Evolutionary conservation across 1,140 invertebrate genomes (phyloP).

Genomic region (Tetramorium simillimum): DNA sequence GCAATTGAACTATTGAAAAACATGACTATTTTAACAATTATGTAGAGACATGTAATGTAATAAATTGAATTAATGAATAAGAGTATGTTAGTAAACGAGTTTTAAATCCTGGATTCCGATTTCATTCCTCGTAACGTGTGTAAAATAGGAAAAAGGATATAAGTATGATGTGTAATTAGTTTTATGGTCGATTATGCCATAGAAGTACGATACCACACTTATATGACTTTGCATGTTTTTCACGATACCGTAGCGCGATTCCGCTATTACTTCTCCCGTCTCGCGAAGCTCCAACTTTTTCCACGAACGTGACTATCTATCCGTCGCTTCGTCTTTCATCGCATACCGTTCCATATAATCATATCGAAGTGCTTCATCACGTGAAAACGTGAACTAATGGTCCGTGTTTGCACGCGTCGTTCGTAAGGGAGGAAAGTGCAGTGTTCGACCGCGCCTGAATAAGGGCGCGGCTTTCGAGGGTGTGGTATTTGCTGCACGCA

Average conservation of each 20-base stretch:
- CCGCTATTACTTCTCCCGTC: conserved; percentile 39
- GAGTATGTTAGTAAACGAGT: conserved; percentile 17
- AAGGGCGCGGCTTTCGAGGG: conserved; percentile 74
- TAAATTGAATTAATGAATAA: conserved; percentile 4
- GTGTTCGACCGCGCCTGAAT: conserved; percentile 73
- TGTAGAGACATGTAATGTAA: neutral
- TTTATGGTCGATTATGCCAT: conserved; percentile 41
- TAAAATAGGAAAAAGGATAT: conserved; percentile 11
- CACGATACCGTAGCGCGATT: conserved; percentile 39
- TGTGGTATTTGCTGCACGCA: conserved; percentile 68
- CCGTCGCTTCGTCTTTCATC: conserved; percentile 62
- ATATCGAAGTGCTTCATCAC: conserved; percentile 75
- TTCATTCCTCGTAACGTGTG: conserved; percentile 3
- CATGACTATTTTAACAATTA: neutral
- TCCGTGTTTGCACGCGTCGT: conserved; percentile 68
- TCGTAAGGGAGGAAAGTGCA: conserved; percentile 75
- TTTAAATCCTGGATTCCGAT: conserved; percentile 32
- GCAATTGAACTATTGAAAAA: neutral
- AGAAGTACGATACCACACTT: conserved; percentile 37
- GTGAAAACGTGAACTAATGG: conserved; percentile 70
- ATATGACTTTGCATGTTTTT: conserved; percentile 47
- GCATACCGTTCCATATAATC: conserved; percentile 70
- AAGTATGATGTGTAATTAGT: conserved; percentile 18
- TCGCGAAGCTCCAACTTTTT: conserved; percentile 51
- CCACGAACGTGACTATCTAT: conserved; percentile 61